Evolutionary conservation across 2,113 vertebrate genomes (phyloP).

Genomic region (Odontesthes bonariensis): DNA sequence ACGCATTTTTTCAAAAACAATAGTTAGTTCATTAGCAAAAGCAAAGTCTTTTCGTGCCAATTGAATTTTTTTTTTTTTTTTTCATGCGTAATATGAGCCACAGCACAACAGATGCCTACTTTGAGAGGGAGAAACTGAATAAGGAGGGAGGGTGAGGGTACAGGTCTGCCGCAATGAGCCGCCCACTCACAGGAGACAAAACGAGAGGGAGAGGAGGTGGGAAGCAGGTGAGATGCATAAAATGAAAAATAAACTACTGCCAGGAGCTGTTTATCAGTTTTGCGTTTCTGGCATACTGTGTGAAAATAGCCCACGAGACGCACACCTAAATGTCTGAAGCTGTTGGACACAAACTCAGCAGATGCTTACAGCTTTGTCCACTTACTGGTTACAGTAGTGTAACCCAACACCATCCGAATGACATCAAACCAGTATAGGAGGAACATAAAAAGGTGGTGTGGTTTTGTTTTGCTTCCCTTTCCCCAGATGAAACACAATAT

Average conservation of each 20-base stretch:
- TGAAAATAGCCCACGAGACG: constrained; percentile 13
- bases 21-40: not conserved
- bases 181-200: constrained; percentile 29
- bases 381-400: constrained; percentile 38
- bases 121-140: constrained; percentile 25
- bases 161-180: constrained; percentile 50
- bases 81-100: not conserved
- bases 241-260: constrained; percentile 25
- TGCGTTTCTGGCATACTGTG: constrained; percentile 26
- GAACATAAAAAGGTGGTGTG: constrained; percentile 5
- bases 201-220: constrained; percentile 28
- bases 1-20: not conserved
- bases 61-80: not conserved
- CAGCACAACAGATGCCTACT: not conserved
- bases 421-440: constrained; percentile 24
- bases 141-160: constrained; percentile 7
- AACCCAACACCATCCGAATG: constrained; percentile 19
- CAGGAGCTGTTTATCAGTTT: constrained; percentile 21
- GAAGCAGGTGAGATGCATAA: constrained; percentile 35
- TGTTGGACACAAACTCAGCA: constrained; percentile 26
- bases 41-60: not conserved
- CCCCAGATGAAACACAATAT: constrained; percentile 5
- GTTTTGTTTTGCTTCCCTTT: constrained; percentile 48
- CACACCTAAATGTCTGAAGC: constrained; percentile 22
- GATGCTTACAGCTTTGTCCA: constrained; percentile 20